Conservation (phyloP, 1,140 invertebrate species). For the Lordiphosa stackelbergi region DNA sequence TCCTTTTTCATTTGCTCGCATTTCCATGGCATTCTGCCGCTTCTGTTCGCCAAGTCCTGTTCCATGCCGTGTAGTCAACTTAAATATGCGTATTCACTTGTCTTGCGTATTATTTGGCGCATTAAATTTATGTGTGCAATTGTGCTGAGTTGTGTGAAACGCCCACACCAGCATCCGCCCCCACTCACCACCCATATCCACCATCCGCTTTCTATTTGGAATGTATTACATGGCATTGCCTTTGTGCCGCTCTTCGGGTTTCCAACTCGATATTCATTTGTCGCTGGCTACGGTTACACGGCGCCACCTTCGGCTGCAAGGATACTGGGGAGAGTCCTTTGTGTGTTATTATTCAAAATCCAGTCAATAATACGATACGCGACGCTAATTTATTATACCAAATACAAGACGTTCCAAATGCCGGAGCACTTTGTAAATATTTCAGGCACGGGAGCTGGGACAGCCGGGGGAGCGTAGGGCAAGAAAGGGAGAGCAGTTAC, state of each 20-base stretch:
- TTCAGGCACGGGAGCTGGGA: conserved; percentile 11
- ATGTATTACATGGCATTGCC: conserved; percentile 45
- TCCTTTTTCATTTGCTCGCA: neutral
- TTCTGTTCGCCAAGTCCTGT: neutral
- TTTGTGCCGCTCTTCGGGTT: conserved; percentile 39
- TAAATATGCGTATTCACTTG: conserved; percentile 54
- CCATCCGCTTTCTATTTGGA: conserved; percentile 15
- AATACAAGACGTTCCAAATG: conserved; percentile 35
- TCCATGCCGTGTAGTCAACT: conserved; percentile 23
- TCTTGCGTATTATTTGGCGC: conserved; percentile 65
- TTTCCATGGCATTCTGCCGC: conserved; percentile 6
- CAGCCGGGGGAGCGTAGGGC: neutral
- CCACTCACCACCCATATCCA: neutral
- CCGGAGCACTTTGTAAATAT: conserved; percentile 40
- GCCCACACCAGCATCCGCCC: conserved; percentile 15
- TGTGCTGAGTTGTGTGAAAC: conserved; percentile 61
- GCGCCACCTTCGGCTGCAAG: conserved; percentile 5
- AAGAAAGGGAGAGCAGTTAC: conserved; percentile 34
- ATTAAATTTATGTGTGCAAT: conserved; percentile 73
- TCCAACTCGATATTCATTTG: conserved; percentile 44
- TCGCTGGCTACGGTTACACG: conserved; percentile 35
- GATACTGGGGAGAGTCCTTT: conserved; percentile 42
- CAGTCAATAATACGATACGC: conserved; percentile 73
- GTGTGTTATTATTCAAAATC: conserved; percentile 76
- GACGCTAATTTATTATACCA: conserved; percentile 69